phyloP scores from a whole-genome alignment of 2,888 invertebrate genomes.

The Odontocolon sp. region DNA sequence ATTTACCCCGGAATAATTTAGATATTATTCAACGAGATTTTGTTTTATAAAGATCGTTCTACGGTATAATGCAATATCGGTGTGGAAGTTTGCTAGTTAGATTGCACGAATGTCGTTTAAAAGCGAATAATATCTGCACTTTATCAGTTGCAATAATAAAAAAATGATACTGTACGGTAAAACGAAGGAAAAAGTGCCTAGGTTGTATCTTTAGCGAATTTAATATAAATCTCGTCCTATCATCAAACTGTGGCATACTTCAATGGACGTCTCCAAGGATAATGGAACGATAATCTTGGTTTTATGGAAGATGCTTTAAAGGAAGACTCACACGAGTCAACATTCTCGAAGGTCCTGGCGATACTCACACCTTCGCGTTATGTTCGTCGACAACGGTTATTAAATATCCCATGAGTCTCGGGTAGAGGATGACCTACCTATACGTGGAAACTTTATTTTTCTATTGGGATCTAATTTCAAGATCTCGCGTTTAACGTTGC shows the following conservation, averaged over 20 bases:
- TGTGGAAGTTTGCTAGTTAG: not conserved
- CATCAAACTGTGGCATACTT: not conserved
- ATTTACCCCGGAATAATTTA: slow-evolving; percentile 3
- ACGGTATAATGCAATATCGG: not conserved
- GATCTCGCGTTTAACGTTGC: not conserved
- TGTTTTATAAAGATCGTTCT: not conserved
- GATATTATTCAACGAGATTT: slow-evolving; percentile 18
- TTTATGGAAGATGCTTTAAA: slow-evolving; percentile 44
- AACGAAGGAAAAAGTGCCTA: not conserved
- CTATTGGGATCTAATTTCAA: slow-evolving; percentile 15
- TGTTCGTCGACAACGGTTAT: slow-evolving; percentile 7
- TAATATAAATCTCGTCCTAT: slow-evolving; percentile 10
- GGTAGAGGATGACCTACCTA: not conserved
- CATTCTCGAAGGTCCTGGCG: not conserved
- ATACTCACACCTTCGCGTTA: not conserved
- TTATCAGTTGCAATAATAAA: not conserved
- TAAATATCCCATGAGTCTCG: slow-evolving; percentile 9
- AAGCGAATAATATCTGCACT: slow-evolving; percentile 1
- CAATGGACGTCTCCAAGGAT: slow-evolving; percentile 42
- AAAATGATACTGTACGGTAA: slow-evolving; percentile 16
- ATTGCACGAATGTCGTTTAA: not conserved
- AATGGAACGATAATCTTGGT: slow-evolving; percentile 40
- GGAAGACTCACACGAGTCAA: not conserved
- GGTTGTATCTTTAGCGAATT: not conserved
- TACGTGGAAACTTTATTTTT: not conserved